Base-by-base conservation (phyloP, 2,888 invertebrate genomes). In the Dichetophora obliterata region DNA sequence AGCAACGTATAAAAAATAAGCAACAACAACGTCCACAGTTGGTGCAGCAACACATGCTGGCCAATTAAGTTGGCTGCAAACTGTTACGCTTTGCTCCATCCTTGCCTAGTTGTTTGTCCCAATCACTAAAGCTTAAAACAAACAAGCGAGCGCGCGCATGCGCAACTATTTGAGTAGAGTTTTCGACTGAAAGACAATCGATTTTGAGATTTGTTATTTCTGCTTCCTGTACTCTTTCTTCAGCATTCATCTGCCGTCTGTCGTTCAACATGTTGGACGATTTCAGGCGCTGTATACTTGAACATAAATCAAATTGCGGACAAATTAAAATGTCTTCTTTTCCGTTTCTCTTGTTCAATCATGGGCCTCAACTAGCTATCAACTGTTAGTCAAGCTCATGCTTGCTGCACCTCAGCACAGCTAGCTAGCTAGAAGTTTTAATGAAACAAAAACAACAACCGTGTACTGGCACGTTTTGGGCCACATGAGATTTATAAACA, bases 21-120 rank as follows among this genome's bases (percentile, higher is more conserved):
- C 75, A 68, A 59, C 68, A 59, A 68, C 75, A 71, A n/a, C 24
- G 19, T 54, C 5, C 3, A 54, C 34, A 65, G 8, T 65, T 65
- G 34, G 54, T 22, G 8, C 19, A 54, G 54, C 75, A 76, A 65
- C 65, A 76, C 76, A 61, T 34, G 54, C 81, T 84, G 82, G 82
- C 82, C 86, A 85, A 81, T 86, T 85, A 86, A 85, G 83, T 83
- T 83, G 85, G 82, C 85, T 82, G 84, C 86, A 84, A 86, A 84
- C 85, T 84, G 84, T 85, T 84, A 84, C 83, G 43, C 43, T 43
- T 43, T 43, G 11, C 43, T 43, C 11, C 43, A 43, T 11, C 43
- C 43, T 14, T 43, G 43, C 43, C 43, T 43, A 37, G 5, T 37
- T 37, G 37, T 43, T 37, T 37, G 37, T 43, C 43, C 43, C 19